phyloP scores from a whole-genome alignment of 1,140 invertebrate genomes.

The Drosophila pectinifera region DNA sequence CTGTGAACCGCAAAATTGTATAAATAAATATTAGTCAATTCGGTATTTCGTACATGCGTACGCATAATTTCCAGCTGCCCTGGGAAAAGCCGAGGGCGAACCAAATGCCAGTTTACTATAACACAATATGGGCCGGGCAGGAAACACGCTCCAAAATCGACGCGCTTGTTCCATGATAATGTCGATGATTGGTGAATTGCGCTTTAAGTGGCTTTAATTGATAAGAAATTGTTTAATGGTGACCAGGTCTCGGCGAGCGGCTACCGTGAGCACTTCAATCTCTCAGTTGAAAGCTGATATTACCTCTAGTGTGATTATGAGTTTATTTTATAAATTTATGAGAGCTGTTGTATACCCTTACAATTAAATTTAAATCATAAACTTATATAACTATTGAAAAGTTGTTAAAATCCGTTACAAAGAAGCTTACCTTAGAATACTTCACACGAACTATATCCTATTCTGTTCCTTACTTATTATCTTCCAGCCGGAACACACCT shows the following conservation, averaged over 20 bases:
- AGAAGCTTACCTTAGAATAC: no score
- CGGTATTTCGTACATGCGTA: constrained; percentile 56
- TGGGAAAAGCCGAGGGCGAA: constrained; percentile 9
- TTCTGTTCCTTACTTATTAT: no score
- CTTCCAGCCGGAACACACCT: no score
- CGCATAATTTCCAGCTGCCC: constrained; percentile 52
- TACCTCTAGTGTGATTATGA: background rate
- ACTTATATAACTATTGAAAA: no score
- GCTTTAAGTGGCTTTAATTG: constrained; percentile 41
- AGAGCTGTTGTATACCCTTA: background rate
- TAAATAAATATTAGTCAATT: constrained; percentile 79
- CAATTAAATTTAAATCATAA: no score
- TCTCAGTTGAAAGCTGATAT: background rate
- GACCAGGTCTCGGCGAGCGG: background rate
- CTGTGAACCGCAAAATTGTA: constrained; percentile 71
- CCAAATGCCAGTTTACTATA: constrained; percentile 13
- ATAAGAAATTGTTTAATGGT: constrained; percentile 16
- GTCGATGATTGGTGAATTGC: constrained; percentile 32
- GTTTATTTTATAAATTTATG: background rate
- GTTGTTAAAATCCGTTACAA: no score
- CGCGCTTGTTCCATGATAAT: constrained; percentile 15
- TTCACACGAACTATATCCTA: no score
- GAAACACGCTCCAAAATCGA: constrained; percentile 25
- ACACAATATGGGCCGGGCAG: constrained; percentile 21
- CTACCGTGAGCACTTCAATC: background rate